These are phyloP conservation scores for Chymomyza procnemis DNA, from an alignment of 2,888 invertebrate genomes.

Conservation along the genomic window DNA sequence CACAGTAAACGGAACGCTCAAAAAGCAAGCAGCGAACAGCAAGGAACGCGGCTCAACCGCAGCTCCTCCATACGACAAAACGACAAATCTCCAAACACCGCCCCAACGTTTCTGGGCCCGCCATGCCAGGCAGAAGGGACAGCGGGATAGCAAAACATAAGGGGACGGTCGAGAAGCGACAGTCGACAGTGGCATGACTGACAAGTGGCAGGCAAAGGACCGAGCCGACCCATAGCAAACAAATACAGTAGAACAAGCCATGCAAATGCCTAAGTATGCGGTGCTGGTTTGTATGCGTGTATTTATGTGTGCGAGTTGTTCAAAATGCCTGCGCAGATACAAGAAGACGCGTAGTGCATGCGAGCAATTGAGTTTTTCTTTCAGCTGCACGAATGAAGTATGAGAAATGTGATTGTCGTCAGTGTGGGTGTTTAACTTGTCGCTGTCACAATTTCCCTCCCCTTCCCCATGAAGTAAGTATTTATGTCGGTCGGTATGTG, in stretches of 20 bases:
- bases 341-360: constrained; percentile 48
- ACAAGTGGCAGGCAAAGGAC: constrained; percentile 48
- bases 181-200: constrained; percentile 58
- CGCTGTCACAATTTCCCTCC: background rate
- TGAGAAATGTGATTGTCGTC: constrained; percentile 30
- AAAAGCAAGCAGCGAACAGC: constrained; percentile 17
- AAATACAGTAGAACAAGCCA: constrained; percentile 36
- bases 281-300: background rate
- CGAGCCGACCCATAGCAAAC: constrained; percentile 14
- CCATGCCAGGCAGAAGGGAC: background rate
- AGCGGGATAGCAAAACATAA: constrained; percentile 2
- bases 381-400: constrained; percentile 45
- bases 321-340: constrained; percentile 34
- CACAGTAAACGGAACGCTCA: constrained; percentile 63
- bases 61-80: constrained; percentile 12
- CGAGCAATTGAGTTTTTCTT: constrained; percentile 56
- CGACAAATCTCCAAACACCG: constrained; percentile 20
- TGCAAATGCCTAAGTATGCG: constrained; percentile 33
- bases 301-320: constrained; percentile 47
- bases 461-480: too few species aligned
- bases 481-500: background rate
- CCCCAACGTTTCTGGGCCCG: constrained; percentile 15
- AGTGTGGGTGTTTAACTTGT: background rate
- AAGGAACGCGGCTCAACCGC: background rate
- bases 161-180: constrained; percentile 17